phyloP scores from a whole-genome alignment of 2,888 invertebrate species.

The Tolmerus cingulatus region DNA sequence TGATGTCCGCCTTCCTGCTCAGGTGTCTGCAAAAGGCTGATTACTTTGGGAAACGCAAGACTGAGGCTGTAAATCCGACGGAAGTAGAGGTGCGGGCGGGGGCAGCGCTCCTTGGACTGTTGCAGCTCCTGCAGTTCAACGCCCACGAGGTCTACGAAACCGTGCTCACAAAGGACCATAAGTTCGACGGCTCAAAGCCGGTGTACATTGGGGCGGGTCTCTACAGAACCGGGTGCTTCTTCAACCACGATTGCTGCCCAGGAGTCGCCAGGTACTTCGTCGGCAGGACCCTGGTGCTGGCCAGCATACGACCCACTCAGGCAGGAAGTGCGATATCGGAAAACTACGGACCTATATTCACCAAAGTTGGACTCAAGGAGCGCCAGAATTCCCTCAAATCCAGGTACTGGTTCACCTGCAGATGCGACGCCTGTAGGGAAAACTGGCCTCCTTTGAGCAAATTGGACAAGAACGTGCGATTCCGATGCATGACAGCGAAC shows the following conservation, averaged over 20 bases:
- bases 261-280: slow-evolving; percentile 80
- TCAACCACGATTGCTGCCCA: slow-evolving; percentile 86
- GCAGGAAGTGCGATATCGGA: slow-evolving; percentile 77
- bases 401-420: slow-evolving; percentile 82
- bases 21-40: slow-evolving; percentile 74
- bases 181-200: slow-evolving; percentile 59
- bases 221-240: slow-evolving; percentile 78
- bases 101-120: slow-evolving; percentile 72
- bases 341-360: slow-evolving; percentile 85
- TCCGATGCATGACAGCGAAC: slow-evolving; percentile 65
- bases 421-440: slow-evolving; percentile 75
- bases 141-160: slow-evolving; percentile 85
- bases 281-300: slow-evolving; percentile 75
- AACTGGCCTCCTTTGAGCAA: slow-evolving; percentile 77
- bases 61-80: slow-evolving; percentile 63
- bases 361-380: slow-evolving; percentile 66
- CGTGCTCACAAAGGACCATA: slow-evolving; percentile 65
- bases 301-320: slow-evolving; percentile 71
- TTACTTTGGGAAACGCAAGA: slow-evolving; percentile 68
- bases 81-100: slow-evolving; percentile 70
- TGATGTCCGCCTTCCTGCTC: slow-evolving; percentile 80
- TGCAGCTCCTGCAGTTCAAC: slow-evolving; percentile 84
- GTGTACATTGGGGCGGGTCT: slow-evolving; percentile 70
- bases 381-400: slow-evolving; percentile 73
- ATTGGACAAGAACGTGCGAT: slow-evolving; percentile 64